Evolutionary conservation across 2,797 vertebrate genomes (phyloP).

Genomic region (Rhyacichthys aspro): DNA sequence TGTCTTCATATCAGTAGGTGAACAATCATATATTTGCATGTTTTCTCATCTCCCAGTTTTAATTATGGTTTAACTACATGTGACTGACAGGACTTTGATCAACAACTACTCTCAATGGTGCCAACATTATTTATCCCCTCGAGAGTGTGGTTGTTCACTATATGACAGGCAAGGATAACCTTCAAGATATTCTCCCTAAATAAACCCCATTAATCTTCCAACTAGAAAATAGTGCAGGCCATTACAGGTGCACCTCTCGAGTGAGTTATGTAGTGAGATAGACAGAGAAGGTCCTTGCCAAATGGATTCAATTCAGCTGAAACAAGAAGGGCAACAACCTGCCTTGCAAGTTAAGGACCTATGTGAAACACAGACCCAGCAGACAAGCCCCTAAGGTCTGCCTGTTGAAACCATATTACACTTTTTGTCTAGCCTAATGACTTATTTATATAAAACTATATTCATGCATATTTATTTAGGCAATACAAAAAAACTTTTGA

Average conservation of each 20-base stretch:
- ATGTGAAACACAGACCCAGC: conserved; percentile 12
- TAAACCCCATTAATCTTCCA: conserved; percentile 45
- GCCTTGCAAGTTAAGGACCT: conserved; percentile 18
- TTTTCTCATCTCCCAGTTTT: too few relatives aligned
- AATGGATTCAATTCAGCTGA: conserved; percentile 22
- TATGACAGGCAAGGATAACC: conserved; percentile 29
- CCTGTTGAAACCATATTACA: too few relatives aligned
- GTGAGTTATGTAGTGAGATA: conserved; percentile 17
- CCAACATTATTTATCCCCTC: conserved; percentile 22
- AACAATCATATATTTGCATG: too few relatives aligned
- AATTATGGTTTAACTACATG: not conserved
- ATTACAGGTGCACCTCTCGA: conserved; percentile 25
- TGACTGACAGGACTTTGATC: conserved; percentile 10
- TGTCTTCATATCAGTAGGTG: too few relatives aligned
- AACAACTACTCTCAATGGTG: not conserved
- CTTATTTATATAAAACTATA: too few relatives aligned
- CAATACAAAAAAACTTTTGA: too few relatives aligned
- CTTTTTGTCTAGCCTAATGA: too few relatives aligned
- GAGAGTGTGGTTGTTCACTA: conserved; percentile 15
- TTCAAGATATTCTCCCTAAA: conserved; percentile 22
- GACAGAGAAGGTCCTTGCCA: conserved; percentile 17
- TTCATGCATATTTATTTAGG: too few relatives aligned
- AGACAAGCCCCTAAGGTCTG: too few relatives aligned
- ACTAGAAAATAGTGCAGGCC: conserved; percentile 36
- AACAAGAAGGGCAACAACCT: conserved; percentile 22